Evolutionary conservation across 2,888 invertebrate species (phyloP).

Genomic region (Heliconius hortense): DNA sequence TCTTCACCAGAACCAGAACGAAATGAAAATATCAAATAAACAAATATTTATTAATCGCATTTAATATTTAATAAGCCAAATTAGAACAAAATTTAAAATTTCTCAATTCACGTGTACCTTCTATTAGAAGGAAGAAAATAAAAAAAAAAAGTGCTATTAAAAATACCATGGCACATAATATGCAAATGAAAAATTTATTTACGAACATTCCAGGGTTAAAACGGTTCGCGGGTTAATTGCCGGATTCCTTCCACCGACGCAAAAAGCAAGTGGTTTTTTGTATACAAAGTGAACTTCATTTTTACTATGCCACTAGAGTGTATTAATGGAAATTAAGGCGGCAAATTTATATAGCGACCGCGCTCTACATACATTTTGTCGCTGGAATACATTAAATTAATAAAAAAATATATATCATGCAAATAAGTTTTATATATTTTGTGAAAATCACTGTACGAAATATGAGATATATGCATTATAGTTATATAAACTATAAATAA

Average conservation of each 20-base stretch:
- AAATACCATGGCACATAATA: constrained; percentile 38
- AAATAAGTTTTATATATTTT: background rate
- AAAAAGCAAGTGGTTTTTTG: constrained; percentile 39
- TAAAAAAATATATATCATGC: background rate
- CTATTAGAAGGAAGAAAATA: constrained; percentile 19
- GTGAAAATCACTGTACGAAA: background rate
- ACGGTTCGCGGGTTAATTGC: constrained; percentile 42
- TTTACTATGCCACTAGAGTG: constrained; percentile 29
- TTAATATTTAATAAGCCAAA: background rate
- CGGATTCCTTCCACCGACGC: constrained; percentile 39
- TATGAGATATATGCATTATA: background rate
- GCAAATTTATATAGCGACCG: constrained; percentile 18
- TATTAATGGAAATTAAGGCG: constrained; percentile 31
- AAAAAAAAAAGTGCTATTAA: constrained; percentile 32
- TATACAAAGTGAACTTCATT: constrained; percentile 35
- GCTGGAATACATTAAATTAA: constrained; percentile 4
- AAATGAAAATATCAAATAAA: too few species aligned
- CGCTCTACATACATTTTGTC: constrained; percentile 14
- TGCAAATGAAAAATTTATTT: constrained; percentile 41
- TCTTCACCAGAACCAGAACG: too few species aligned
- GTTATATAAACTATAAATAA: background rate
- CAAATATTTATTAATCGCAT: too few species aligned
- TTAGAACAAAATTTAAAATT: constrained; percentile 15
- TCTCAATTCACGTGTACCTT: constrained; percentile 19
- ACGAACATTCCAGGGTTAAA: constrained; percentile 41